Conservation (phyloP, 2,797 vertebrate species). For the Lepus townsendii region DNA sequence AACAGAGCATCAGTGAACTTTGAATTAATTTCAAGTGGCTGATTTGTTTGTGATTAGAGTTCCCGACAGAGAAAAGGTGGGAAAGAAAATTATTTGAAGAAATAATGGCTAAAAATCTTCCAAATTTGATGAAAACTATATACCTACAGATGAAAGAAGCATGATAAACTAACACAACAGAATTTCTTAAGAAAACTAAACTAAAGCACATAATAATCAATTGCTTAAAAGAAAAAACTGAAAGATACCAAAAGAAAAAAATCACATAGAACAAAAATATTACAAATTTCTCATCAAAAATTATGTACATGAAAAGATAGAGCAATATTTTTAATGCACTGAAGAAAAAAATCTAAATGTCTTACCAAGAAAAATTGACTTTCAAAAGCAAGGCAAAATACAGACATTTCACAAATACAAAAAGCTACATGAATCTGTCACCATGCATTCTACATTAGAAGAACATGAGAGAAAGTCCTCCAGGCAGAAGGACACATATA, state of each 20-base stretch:
- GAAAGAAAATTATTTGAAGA: background rate
- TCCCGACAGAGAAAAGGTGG: background rate
- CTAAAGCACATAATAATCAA: background rate
- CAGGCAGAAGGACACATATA: background rate
- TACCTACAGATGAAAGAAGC: background rate
- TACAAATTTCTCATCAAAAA: conserved; percentile 16
- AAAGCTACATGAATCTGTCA: background rate
- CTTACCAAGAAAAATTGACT: background rate
- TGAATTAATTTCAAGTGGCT: background rate
- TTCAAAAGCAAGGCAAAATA: background rate
- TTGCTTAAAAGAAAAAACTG: background rate
- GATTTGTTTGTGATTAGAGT: background rate
- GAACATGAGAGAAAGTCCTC: background rate
- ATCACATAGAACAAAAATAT: background rate
- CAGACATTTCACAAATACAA: background rate
- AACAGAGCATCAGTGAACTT: background rate
- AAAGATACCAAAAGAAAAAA: background rate
- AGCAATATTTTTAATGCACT: background rate
- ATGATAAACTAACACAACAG: background rate
- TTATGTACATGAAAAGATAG: background rate
- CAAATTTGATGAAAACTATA: background rate
- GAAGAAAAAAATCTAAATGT: background rate
- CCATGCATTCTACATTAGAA: background rate
- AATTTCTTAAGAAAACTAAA: background rate
- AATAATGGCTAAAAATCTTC: background rate